phyloP scores from a whole-genome alignment of 2,888 invertebrate species.

The Scotopteryx bipunctaria region DNA sequence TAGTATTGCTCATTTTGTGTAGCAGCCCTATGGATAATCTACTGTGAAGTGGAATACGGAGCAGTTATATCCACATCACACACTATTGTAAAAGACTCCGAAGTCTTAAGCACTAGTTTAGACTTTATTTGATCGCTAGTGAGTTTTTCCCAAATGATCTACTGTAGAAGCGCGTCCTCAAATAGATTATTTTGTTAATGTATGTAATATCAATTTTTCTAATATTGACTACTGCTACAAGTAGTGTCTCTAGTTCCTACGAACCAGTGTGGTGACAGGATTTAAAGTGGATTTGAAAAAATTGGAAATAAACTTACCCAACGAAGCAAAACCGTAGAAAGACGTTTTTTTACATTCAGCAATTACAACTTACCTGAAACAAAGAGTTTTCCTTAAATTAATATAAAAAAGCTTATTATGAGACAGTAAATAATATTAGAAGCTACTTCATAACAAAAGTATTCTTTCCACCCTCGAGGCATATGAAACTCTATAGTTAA shows the following conservation, averaged over 20 bases:
- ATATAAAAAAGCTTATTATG: too few species aligned
- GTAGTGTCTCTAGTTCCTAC: too few species aligned
- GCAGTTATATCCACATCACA: slow-evolving; percentile 8
- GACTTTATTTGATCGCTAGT: background rate
- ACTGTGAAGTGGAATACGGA: background rate
- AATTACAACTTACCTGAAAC: background rate
- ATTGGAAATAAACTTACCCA: too few species aligned
- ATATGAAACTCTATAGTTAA: background rate
- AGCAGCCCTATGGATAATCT: slow-evolving; percentile 5
- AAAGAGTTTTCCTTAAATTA: background rate
- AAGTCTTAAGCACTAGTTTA: background rate
- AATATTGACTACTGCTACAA: too few species aligned
- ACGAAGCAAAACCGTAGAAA: too few species aligned
- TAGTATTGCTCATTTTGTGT: too few species aligned
- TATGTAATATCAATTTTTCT: too few species aligned
- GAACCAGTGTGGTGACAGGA: too few species aligned
- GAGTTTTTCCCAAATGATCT: background rate
- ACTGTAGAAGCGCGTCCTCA: too few species aligned
- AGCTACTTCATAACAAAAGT: background rate
- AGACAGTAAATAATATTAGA: background rate
- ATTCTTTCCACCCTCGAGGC: background rate
- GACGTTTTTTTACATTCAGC: too few species aligned
- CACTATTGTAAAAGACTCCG: background rate
- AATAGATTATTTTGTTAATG: too few species aligned
- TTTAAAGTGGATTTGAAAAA: too few species aligned